phyloP scores from a whole-genome alignment of 2,888 invertebrate species.

The Drosophila peninsularis region DNA sequence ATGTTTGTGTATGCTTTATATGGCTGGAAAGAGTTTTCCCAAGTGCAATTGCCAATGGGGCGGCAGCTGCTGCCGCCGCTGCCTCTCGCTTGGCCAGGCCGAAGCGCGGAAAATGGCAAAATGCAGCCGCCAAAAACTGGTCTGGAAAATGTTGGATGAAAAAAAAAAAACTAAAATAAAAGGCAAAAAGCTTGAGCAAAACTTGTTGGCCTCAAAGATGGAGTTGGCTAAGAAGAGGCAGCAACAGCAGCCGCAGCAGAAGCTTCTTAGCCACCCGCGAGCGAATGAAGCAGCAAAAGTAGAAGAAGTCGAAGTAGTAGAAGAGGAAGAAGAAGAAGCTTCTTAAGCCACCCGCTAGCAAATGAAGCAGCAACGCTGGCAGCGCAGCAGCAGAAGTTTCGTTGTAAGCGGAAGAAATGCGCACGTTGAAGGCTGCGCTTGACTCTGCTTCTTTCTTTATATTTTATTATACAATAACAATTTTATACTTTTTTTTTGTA shows the following conservation, averaged over 20 bases:
- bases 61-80: slow-evolving; percentile 33
- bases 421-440: slow-evolving; percentile 44
- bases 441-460: not conserved
- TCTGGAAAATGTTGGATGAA: slow-evolving; percentile 63
- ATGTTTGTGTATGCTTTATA: slow-evolving; percentile 39
- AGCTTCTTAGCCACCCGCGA: slow-evolving; percentile 61
- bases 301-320: slow-evolving; percentile 14
- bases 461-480: slow-evolving; percentile 7
- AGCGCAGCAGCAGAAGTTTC: slow-evolving; percentile 13
- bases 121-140: slow-evolving; percentile 76
- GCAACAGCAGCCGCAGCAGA: slow-evolving; percentile 24
- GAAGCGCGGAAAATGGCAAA: slow-evolving; percentile 77
- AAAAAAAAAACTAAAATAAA: slow-evolving; percentile 7
- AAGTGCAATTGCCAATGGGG: slow-evolving; percentile 60
- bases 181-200: slow-evolving; percentile 52
- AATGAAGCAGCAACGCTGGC: slow-evolving; percentile 8
- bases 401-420: slow-evolving; percentile 62
- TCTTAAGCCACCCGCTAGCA: slow-evolving; percentile 57
- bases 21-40: slow-evolving; percentile 55
- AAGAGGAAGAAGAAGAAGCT: slow-evolving; percentile 39
- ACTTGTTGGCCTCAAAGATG: slow-evolving; percentile 72
- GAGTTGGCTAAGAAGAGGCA: slow-evolving; percentile 46
- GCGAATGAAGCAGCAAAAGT: slow-evolving; percentile 22
- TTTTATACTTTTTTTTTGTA: not conserved
- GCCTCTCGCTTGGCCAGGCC: slow-evolving; percentile 14